A percentile compares a stretch with the other conserved stretches of the same genome.
phyloP scores from a whole-genome alignment of 2,797 vertebrate genomes.

The Mionectes olivaceus region DNA sequence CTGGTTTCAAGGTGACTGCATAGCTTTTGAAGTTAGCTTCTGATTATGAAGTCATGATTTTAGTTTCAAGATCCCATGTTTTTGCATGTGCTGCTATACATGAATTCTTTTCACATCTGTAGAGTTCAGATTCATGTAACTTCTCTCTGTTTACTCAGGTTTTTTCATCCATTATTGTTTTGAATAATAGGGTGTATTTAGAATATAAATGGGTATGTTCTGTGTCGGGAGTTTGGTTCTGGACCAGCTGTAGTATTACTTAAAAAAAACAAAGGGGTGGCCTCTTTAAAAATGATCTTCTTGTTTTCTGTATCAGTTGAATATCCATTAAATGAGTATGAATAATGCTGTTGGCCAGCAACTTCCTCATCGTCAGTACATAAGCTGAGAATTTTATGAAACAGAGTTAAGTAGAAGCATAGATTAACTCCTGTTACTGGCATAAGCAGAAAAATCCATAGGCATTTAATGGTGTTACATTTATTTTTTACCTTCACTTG shows the following conservation, averaged over 20 bases:
- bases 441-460: background rate
- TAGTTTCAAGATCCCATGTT: conserved; percentile 61
- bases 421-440: background rate
- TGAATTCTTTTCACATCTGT: conserved; percentile 67
- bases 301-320: background rate
- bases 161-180: background rate
- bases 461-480: background rate
- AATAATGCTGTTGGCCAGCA: background rate
- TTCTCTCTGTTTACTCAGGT: conserved; percentile 28
- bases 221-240: background rate
- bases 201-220: background rate
- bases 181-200: background rate
- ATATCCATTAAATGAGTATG: background rate
- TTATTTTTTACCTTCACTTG: background rate
- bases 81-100: conserved; percentile 62
- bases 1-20: conserved; percentile 8
- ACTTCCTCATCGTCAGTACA: background rate
- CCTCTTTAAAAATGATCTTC: background rate
- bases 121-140: conserved; percentile 35
- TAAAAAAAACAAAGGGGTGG: background rate
- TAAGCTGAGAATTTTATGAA: background rate
- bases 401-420: background rate
- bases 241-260: conserved; percentile 17
- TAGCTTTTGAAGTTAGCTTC: conserved; percentile 47
- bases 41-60: conserved; percentile 65